These are phyloP conservation scores for Taurulus bubalis DNA, from an alignment of 2,113 vertebrate genomes.

Conservation along the genomic window DNA sequence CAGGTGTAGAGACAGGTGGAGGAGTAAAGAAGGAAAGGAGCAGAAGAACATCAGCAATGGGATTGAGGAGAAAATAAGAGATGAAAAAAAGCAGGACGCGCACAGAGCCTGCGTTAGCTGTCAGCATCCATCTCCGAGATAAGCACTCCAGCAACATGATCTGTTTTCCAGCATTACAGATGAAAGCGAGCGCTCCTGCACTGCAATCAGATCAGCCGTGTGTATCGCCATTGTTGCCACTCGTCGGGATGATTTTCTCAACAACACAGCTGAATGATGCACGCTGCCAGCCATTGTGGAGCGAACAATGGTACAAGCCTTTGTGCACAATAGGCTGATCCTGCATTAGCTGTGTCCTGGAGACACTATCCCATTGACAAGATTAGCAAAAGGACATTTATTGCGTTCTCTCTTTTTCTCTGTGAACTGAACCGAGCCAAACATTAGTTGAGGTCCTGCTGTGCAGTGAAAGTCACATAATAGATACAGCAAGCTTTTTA, in stretches of 20 bases:
- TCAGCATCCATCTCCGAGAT: slow-evolving; percentile 71
- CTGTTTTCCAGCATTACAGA: slow-evolving; percentile 64
- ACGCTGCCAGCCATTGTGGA: slow-evolving; percentile 71
- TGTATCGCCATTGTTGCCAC: slow-evolving; percentile 61
- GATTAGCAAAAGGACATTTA: slow-evolving; percentile 68
- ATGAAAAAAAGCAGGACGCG: slow-evolving; percentile 13
- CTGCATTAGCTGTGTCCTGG: slow-evolving; percentile 56
- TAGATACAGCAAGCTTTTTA: slow-evolving; percentile 8
- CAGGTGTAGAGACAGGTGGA: slow-evolving; percentile 22
- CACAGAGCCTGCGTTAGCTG: slow-evolving; percentile 52
- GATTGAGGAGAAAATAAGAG: slow-evolving; percentile 27
- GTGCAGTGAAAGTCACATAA: slow-evolving; percentile 33
- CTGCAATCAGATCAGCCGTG: slow-evolving; percentile 69
- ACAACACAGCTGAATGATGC: slow-evolving; percentile 51
- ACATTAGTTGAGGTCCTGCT: slow-evolving; percentile 39
- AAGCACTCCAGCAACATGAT: slow-evolving; percentile 69
- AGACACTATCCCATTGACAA: slow-evolving; percentile 52
- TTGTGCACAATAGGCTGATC: slow-evolving; percentile 66
- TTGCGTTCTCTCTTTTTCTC: slow-evolving; percentile 35
- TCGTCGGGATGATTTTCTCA: slow-evolving; percentile 59
- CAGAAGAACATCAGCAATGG: slow-evolving; percentile 13
- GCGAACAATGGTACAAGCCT: slow-evolving; percentile 71
- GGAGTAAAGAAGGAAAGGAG: slow-evolving; percentile 18
- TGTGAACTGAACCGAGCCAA: slow-evolving; percentile 37
- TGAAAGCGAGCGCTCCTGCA: slow-evolving; percentile 52